A percentile compares a stretch with the other conserved stretches of the same genome.
phyloP scores from a whole-genome alignment of 2,888 invertebrate genomes.

The Hemistola chrysoprasaria region DNA sequence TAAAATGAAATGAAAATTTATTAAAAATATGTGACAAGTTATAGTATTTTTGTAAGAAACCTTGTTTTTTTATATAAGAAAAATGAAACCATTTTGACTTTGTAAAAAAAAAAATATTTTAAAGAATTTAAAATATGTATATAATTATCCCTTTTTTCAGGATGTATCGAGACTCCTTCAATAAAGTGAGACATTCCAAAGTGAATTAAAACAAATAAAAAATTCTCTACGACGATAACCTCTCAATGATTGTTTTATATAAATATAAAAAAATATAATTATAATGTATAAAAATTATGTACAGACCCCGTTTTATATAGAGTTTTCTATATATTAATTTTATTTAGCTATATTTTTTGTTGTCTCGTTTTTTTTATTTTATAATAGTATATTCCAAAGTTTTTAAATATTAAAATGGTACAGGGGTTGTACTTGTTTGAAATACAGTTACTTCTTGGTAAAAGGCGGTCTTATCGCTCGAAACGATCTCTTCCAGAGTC shows the following conservation, averaged over 20 bases:
- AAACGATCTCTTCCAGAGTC: no score
- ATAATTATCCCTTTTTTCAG: constrained; percentile 44
- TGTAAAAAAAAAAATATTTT: no score
- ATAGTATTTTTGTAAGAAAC: no score
- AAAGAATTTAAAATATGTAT: no score
- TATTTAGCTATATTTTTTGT: constrained; percentile 21
- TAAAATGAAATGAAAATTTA: no score
- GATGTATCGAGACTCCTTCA: constrained; percentile 71
- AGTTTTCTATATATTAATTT: constrained; percentile 25
- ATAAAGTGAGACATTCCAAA: constrained; percentile 75
- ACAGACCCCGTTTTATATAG: constrained; percentile 17
- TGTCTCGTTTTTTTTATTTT: constrained; percentile 18
- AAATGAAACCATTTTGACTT: no score
- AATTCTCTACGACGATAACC: constrained; percentile 65
- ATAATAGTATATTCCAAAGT: constrained; percentile 15
- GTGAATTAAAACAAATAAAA: constrained; percentile 38
- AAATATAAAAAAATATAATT: constrained; percentile 26
- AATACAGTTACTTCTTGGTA: constrained; percentile 16
- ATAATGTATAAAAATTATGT: constrained; percentile 21
- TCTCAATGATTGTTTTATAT: constrained; percentile 53
- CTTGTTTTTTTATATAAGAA: no score
- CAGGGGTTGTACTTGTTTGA: constrained; percentile 23
- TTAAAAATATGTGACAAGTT: no score
- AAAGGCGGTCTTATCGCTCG: no score
- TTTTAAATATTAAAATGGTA: constrained; percentile 15